Base-by-base conservation (phyloP, 1,140 invertebrate species). In the Lasioglossum baleicum region DNA sequence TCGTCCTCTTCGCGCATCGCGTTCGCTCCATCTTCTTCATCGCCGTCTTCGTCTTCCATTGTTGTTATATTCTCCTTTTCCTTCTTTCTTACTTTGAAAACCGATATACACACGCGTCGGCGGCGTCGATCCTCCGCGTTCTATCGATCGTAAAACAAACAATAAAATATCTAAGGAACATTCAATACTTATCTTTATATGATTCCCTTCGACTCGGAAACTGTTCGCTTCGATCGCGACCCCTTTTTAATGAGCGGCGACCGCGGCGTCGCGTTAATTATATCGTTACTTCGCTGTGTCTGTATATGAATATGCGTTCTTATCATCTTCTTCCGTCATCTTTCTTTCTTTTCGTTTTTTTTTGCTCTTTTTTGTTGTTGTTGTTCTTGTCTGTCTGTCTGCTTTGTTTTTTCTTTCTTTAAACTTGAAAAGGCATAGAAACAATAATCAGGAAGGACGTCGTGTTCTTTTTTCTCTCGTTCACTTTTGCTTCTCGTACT, bases 391-490 rank as follows among this genome's bases (percentile, higher is more conserved):
- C 44, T 11, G 11, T 61, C 31, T 11, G 11, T 31, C 11, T 26
- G 22, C 26, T 61, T 11, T 10, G 22, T 61, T 61, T 4, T 10
- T 35, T 61, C 31, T 4, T 26, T 26, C 3, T 35, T 80, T 74
- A 51, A 63, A 67, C 81, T 82, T 75, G 81, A 69, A 67, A 84
- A 88, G 81, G 80, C 84, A 66, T 86, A 77, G 71, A 88, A 84
- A 87, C 78, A 65, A 88, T 86, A 76, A 82, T 85, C 73, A 84
- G 83, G 82, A 85, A 86, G 79, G 86, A 87, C 83, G 84, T 85
- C 85, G 82, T 63, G 58, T 35, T 35, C 35, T 35, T 35, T 35
- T 35, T 67, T 74, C 60, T 81, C 65, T 70, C 35, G 73, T 70
- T 81, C 65, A 56, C 20, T 82, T 75, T 82, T 76, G 7, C 61